phyloP scores from a whole-genome alignment of 2,797 vertebrate genomes.

The Gastrophryne carolinensis region DNA sequence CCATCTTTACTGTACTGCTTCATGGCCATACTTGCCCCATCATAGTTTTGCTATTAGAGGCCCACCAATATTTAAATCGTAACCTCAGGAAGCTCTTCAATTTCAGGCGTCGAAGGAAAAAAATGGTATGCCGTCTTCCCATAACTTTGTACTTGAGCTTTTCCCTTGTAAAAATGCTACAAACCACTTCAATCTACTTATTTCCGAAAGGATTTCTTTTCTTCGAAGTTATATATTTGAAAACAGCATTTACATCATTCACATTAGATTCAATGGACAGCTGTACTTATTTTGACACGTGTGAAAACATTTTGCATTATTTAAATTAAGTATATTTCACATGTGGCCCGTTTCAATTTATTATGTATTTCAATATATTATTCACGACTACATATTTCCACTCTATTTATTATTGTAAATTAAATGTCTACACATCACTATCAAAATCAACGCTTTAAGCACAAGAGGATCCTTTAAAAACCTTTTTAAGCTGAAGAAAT shows the following conservation, averaged over 20 bases:
- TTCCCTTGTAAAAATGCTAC: no score
- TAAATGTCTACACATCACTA: neutral
- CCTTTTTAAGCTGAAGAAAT: neutral
- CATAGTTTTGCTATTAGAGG: no score
- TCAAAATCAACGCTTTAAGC: neutral
- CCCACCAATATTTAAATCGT: no score
- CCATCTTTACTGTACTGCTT: no score
- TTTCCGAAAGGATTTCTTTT: no score
- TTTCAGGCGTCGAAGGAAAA: no score
- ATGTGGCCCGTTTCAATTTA: neutral
- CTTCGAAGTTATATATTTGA: neutral
- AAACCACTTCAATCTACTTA: no score
- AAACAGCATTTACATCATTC: neutral
- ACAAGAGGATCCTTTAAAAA: constrained; percentile 50
- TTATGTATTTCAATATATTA: constrained; percentile 12
- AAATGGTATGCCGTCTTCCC: no score
- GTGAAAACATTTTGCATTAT: neutral
- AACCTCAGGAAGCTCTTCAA: no score
- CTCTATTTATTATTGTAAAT: constrained; percentile 9
- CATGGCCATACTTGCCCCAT: no score
- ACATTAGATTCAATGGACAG: neutral
- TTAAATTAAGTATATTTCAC: neutral
- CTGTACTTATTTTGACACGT: neutral
- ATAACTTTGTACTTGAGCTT: no score
- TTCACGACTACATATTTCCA: neutral